Base-by-base conservation (phyloP, 2,797 vertebrate species). In the Glossophaga mutica region DNA sequence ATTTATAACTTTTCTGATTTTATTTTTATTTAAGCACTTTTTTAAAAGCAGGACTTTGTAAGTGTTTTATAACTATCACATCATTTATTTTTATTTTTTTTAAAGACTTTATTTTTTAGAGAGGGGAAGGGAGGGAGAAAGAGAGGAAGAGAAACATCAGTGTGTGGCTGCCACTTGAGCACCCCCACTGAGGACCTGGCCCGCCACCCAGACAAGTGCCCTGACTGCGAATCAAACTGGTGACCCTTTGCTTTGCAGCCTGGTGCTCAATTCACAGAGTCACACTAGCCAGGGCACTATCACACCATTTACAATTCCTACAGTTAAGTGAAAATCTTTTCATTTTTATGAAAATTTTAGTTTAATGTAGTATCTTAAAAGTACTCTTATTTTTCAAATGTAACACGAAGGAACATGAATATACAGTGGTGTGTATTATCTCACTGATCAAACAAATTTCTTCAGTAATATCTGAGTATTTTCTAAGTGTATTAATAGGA, bases 311-410 rank as follows among this genome's bases (percentile, higher is more conserved):
- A 83, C 34, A 16, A 92, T 73, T 93, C 34, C 26, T 88, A 74
- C 26, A 92, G 21, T 70, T 77, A 91, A 92, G 57, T 88, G 74
- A 83, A 95, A 91, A 77, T 2, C 6, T 73, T 94, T 94, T 84
- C 57, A 88, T 90, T 93, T 93, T 94, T 70, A 55, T 87, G 52
- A 74, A 96, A 95, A 73, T 83, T 92, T 67, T 85, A 87, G 73
- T 57, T 90, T 94, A 95, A 79, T 92, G 32, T 90, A 88, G 39
- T 88, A 88, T 34, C n/a, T 94, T 93, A 92, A 84, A 84, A 44
- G 32, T 79, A 84, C 18, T 90, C 11, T 86, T 48, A 52, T 77
- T 86, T 94, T 95, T 87, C 62, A 79, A 71, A 93, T 44, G 12
- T 81, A 87, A 81, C 71, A 81, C 39, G 86, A 73, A 68, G 77